These are phyloP conservation scores for Burhinus oedicnemus DNA, from an alignment of 2,113 vertebrate species.

Conservation along the genomic window DNA sequence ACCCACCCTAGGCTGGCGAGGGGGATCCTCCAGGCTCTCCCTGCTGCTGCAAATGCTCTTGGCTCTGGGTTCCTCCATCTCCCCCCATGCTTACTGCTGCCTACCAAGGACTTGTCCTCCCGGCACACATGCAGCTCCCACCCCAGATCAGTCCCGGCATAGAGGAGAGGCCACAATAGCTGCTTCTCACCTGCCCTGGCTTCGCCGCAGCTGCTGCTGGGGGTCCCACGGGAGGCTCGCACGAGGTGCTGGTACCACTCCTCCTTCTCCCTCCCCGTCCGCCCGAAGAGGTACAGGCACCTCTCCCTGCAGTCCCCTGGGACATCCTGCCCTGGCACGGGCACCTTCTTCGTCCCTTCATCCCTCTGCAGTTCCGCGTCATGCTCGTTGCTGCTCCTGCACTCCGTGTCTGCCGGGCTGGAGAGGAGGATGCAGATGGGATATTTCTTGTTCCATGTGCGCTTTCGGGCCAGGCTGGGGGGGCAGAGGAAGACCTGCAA, in stretches of 20 bases:
- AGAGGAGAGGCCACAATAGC: not conserved
- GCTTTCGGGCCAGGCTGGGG: constrained; percentile 81
- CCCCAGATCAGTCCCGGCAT: accelerated
- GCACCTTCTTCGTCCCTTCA: not conserved
- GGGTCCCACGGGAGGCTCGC: constrained; percentile 64
- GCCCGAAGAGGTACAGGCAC: constrained; percentile 84
- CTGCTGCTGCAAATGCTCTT: too few species aligned
- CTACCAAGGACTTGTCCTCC: too few species aligned
- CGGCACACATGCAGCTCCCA: not conserved
- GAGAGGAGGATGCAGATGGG: constrained; percentile 86
- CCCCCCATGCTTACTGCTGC: too few species aligned
- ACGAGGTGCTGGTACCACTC: constrained; percentile 87
- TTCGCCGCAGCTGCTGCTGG: constrained; percentile 38
- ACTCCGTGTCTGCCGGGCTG: not conserved
- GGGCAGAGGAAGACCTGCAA: constrained; percentile 85
- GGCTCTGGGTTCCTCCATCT: too few species aligned
- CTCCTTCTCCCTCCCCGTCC: constrained; percentile 89
- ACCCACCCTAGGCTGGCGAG: too few species aligned
- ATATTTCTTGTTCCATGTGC: constrained; percentile 90
- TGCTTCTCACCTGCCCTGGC: constrained; percentile 66
- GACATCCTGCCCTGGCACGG: not conserved
- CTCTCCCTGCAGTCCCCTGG: not conserved
- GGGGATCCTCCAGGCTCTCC: too few species aligned
- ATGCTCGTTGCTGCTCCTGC: not conserved
- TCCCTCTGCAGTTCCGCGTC: constrained; percentile 38